Evolutionary conservation across 2,113 vertebrate genomes (phyloP).

Genomic region (Ascaphus truei): DNA sequence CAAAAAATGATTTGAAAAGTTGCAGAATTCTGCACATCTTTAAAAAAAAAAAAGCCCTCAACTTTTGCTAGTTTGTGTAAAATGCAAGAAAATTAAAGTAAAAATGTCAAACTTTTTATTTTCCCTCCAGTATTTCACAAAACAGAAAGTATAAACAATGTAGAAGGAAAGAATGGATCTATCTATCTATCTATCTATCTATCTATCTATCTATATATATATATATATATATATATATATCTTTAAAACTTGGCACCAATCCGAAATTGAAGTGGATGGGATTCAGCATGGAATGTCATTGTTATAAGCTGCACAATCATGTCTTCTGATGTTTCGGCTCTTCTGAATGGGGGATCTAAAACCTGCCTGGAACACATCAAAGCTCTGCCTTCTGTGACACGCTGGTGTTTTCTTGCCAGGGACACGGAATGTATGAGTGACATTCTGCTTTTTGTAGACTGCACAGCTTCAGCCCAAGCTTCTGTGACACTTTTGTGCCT

Average conservation of each 20-base stretch:
- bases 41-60: too few relatives aligned
- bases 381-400: constrained; percentile 1
- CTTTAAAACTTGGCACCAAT: background rate
- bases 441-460: constrained; percentile 1
- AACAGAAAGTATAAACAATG: too few relatives aligned
- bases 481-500: constrained; percentile 8
- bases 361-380: constrained; percentile 13
- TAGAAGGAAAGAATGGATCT: too few relatives aligned
- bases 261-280: constrained; percentile 3
- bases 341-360: constrained; percentile 12
- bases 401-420: constrained; percentile 30
- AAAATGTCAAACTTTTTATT: too few relatives aligned
- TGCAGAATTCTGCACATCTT: too few relatives aligned
- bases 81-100: too few relatives aligned
- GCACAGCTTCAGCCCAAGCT: constrained; percentile 2
- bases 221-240: background rate
- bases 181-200: too few relatives aligned
- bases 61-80: too few relatives aligned
- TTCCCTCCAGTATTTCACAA: too few relatives aligned
- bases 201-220: background rate
- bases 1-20: too few relatives aligned
- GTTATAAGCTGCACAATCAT: constrained; percentile 21
- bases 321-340: constrained; percentile 11
- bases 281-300: constrained; percentile 20
- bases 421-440: constrained; percentile 5